Evolutionary conservation across 2,113 vertebrate genomes (phyloP), one percentile per base, ranked within the genome.

Genomic region (Ancistrus triradiatus): DNA sequence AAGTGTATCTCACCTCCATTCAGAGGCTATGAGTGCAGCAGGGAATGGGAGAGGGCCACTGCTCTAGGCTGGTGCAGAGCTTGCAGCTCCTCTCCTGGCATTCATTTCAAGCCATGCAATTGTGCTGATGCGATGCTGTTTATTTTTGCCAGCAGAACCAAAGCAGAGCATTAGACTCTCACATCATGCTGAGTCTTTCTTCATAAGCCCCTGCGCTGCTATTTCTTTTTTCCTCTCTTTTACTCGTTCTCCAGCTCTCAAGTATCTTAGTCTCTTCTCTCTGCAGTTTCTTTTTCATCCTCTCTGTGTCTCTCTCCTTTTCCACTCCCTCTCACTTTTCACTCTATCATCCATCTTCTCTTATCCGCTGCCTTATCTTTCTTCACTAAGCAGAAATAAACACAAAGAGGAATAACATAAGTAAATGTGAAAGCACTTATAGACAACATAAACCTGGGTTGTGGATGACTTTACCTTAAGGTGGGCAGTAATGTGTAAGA

Each of bases 91-190:
- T 51, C 31, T 52, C 3, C 17, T 55, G 44, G 44, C 40, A 21
- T 60, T 35, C 8, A 33, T 69, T 60, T 64, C 43, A 58, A 55
- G 37, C 37, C 48, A 14, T 40, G 25, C 48, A 40, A 22, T 43
- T 50, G 24, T 62, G 57, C 43, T 58, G 66, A 58, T 73, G 48
- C 49, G 38, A 60, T 17, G n/a, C 43, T 58, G 67, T 68, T 74
- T 74, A 58, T 68, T 67, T 63, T 68, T 74, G 63, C 59, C 25
- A 46, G 59, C 68, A 43, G 53, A 56, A 67, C 63, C 38, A 66
- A 59, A 53, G 62, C 56, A 18, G 47, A 17, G 55, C 52, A 63
- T 63, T 63, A 68, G 28, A 37, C 19, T 13, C 57, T 48, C 21
- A 38, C 42, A 47, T 40, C 38, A 55, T 35, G 48, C 17, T 60